These are phyloP conservation scores for Tinea trinotella DNA, from an alignment of 2,888 invertebrate genomes.

Conservation along the genomic window DNA sequence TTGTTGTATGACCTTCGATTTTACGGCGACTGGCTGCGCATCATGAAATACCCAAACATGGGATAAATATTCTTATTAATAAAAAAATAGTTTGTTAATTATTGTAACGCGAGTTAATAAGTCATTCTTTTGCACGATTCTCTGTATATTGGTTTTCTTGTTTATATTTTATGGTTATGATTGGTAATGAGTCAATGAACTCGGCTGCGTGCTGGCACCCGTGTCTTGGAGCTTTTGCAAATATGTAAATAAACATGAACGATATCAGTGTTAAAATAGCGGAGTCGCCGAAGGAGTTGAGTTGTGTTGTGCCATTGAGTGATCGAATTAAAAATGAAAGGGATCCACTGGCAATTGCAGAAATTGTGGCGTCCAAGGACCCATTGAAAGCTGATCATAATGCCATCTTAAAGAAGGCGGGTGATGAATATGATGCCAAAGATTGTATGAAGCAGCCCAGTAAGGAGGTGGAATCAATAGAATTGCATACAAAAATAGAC, in stretches of 20 bases:
- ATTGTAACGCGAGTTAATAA: background rate
- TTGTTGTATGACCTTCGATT: conserved; percentile 16
- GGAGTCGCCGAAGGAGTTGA: conserved; percentile 53
- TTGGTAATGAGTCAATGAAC: conserved; percentile 57
- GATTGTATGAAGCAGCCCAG: conserved; percentile 27
- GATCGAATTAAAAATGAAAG: conserved; percentile 43
- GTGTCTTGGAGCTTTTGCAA: conserved; percentile 58
- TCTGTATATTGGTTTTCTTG: conserved; percentile 23
- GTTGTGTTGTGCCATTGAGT: conserved; percentile 36
- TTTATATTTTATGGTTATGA: conserved; percentile 33
- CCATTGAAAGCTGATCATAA: conserved; percentile 32
- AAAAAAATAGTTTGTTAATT: background rate
- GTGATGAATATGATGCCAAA: conserved; percentile 66
- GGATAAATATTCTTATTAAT: conserved; percentile 38
- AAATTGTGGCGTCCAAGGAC: conserved; percentile 28
- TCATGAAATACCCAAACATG: conserved; percentile 31
- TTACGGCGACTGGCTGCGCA: conserved; percentile 14
- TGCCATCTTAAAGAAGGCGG: conserved; percentile 35
- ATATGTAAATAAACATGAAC: conserved; percentile 72
- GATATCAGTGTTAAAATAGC: conserved; percentile 63
- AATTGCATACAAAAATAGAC: background rate
- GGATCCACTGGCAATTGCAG: conserved; percentile 53
- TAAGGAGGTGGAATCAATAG: background rate
- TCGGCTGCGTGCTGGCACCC: conserved; percentile 25
- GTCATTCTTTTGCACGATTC: background rate